A percentile compares a stretch with the other conserved stretches of the same genome.
phyloP scores from a whole-genome alignment of 2,113 vertebrate genomes.

The Nerophis ophidion region DNA sequence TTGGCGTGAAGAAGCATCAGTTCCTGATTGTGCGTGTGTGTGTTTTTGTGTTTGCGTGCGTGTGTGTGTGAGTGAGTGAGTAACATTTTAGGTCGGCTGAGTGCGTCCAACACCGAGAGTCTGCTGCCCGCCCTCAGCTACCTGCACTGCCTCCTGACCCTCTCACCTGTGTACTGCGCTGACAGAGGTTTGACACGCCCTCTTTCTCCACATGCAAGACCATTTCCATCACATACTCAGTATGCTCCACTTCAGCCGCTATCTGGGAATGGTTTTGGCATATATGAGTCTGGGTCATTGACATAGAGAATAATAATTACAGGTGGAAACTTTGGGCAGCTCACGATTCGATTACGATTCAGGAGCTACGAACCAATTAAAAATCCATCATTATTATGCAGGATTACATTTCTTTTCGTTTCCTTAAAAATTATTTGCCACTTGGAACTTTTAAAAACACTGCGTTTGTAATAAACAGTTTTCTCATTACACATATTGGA shows the following conservation, averaged over 20 bases:
- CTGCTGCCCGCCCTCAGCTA: constrained; percentile 87
- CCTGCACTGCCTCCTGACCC: constrained; percentile 82
- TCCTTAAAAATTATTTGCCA: too few relatives aligned
- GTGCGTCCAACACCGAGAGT: constrained; percentile 62
- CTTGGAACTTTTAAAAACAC: too few relatives aligned
- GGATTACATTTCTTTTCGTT: too few relatives aligned
- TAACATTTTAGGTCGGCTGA: constrained; percentile 80
- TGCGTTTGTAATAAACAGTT: too few relatives aligned
- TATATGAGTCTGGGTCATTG: neutral
- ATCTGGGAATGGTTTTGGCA: neutral
- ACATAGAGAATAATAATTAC: too few relatives aligned
- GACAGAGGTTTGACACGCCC: constrained; percentile 77
- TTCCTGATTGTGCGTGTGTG: constrained; percentile 13
- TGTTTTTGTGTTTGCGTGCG: too few relatives aligned
- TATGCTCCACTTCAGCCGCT: neutral
- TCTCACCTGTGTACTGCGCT: constrained; percentile 73
- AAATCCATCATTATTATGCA: too few relatives aligned
- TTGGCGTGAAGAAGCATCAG: neutral
- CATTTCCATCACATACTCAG: neutral
- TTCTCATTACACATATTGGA: too few relatives aligned
- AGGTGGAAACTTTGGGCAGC: too few relatives aligned
- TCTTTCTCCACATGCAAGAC: neutral
- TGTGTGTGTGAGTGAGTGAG: constrained; percentile 74
- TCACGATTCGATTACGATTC: too few relatives aligned
- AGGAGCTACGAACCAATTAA: too few relatives aligned